A percentile compares a stretch with the other conserved stretches of the same genome.
These are phyloP conservation scores for Siphlonurus alternatus DNA, from an alignment of 2,888 invertebrate species.

Conservation along the genomic window DNA sequence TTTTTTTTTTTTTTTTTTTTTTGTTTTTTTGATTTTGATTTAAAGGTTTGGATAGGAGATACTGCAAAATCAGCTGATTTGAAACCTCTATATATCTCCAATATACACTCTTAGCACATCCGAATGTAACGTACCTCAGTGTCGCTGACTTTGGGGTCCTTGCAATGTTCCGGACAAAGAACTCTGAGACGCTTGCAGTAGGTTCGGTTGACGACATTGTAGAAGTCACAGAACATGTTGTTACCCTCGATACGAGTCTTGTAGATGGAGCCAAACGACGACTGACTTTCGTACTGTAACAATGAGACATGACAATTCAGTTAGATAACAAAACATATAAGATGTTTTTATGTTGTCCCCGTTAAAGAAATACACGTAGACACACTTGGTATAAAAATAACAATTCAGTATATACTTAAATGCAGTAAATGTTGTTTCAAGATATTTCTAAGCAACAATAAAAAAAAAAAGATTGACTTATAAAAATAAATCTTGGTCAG, in stretches of 20 bases:
- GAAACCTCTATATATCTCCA: too few species aligned
- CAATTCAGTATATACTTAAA: background rate
- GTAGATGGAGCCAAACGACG: conserved; percentile 88
- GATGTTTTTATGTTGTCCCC: background rate
- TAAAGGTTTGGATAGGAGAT: too few species aligned
- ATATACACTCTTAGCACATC: too few species aligned
- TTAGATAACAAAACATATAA: conserved; percentile 1
- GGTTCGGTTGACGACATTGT: conserved; percentile 70
- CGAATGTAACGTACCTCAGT: conserved; percentile 45
- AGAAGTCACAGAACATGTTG: conserved; percentile 96
- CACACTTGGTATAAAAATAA: background rate
- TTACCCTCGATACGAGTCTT: conserved; percentile 88
- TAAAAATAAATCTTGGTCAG: too few species aligned
- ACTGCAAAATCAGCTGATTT: too few species aligned
- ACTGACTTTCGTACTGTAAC: conserved; percentile 77
- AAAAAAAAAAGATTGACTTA: too few species aligned
- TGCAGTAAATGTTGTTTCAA: too few species aligned
- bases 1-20: too few species aligned
- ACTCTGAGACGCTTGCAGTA: conserved; percentile 93
- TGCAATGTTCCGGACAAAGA: conserved; percentile 94
- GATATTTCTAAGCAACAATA: too few species aligned
- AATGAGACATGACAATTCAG: background rate
- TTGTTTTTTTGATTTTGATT: too few species aligned
- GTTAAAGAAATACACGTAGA: background rate
- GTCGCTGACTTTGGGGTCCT: conserved; percentile 77